A percentile compares a stretch with the other conserved stretches of the same genome.
These are phyloP conservation scores for Lasioglossum baleicum DNA, from an alignment of 1,140 invertebrate genomes.

Conservation along the genomic window DNA sequence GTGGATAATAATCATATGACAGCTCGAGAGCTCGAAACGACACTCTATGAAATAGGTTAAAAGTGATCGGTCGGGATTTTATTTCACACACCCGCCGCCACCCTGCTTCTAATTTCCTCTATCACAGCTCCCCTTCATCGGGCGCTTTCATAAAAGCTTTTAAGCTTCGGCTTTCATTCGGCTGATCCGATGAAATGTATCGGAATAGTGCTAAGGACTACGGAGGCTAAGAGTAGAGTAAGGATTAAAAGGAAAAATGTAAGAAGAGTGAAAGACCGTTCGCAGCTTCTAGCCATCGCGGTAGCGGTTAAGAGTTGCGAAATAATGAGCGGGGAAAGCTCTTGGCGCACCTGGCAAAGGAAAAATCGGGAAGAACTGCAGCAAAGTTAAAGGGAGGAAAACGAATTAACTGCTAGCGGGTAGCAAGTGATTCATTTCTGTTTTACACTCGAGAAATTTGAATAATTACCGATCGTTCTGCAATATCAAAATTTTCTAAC, in stretches of 20 bases:
- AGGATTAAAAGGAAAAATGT: neutral
- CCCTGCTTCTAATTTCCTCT: neutral
- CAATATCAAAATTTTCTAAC: no score
- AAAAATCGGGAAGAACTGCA: neutral
- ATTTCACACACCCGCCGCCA: neutral
- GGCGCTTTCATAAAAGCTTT: slow-evolving; percentile 13
- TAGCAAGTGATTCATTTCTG: no score
- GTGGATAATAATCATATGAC: neutral
- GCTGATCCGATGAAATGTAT: slow-evolving; percentile 11
- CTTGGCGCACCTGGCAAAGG: neutral
- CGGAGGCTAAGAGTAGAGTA: neutral
- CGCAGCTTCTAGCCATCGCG: neutral
- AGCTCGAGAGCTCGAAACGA: neutral
- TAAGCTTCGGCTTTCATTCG: slow-evolving; percentile 9
- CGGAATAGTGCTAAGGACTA: no score
- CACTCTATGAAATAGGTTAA: neutral
- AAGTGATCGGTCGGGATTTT: neutral
- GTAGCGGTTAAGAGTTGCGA: neutral
- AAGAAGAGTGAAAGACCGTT: neutral
- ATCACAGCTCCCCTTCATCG: no score
- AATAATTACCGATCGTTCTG: no score
- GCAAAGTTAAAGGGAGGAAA: neutral
- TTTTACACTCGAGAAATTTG: no score
- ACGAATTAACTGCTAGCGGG: neutral
- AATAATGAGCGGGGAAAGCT: neutral